These are phyloP conservation scores for Acrossocheilus fasciatus DNA, from an alignment of 2,797 vertebrate species.

Conservation along the genomic window DNA sequence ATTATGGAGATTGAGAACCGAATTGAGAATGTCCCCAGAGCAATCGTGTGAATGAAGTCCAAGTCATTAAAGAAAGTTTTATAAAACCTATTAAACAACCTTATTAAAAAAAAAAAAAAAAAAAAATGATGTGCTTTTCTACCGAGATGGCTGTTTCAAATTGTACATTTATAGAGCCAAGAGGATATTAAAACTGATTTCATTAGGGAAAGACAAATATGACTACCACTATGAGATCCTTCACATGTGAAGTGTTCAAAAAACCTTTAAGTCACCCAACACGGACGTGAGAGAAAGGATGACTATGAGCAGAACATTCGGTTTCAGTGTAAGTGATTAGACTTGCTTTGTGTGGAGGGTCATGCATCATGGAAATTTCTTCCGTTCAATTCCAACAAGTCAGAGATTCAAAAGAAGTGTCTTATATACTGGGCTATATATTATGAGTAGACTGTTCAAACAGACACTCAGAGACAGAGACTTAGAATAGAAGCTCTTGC, in stretches of 20 bases:
- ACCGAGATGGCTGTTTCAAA: slow-evolving; percentile 65
- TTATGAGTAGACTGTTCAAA: not conserved
- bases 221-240: not conserved
- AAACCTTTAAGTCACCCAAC: slow-evolving; percentile 3
- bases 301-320: not conserved
- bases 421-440: not conserved
- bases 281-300: not conserved
- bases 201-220: slow-evolving; percentile 41
- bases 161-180: slow-evolving; percentile 58
- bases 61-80: slow-evolving; percentile 65
- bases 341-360: not conserved
- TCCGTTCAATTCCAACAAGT: not conserved
- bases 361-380: not conserved
- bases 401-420: not conserved
- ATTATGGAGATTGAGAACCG: not conserved
- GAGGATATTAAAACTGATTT: slow-evolving; percentile 55
- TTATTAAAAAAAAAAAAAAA: slow-evolving; percentile 48
- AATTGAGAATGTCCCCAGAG: not conserved
- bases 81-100: slow-evolving; percentile 74
- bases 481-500: not conserved
- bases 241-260: slow-evolving; percentile 28
- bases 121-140: slow-evolving; percentile 50
- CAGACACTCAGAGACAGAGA: not conserved
- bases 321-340: not conserved
- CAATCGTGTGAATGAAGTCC: not conserved